phyloP scores from a whole-genome alignment of 1,140 invertebrate species.

The Heliothis subflexa region DNA sequence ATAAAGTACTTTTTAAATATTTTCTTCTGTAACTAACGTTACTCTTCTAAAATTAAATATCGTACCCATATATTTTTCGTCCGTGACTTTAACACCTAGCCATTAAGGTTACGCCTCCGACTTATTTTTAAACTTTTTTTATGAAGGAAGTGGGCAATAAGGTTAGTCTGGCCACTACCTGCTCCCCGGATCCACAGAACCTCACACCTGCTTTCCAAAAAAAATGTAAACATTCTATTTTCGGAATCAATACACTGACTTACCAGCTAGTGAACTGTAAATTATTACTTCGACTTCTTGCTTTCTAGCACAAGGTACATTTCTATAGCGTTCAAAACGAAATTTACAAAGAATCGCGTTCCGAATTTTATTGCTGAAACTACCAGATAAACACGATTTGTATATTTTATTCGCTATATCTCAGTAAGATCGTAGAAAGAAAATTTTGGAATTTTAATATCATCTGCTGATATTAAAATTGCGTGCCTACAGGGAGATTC shows the following conservation, averaged over 20 bases:
- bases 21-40: neutral
- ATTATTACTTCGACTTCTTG: slow-evolving; percentile 61
- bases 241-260: slow-evolving; percentile 57
- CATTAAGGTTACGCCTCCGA: slow-evolving; percentile 61
- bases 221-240: slow-evolving; percentile 80
- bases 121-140: slow-evolving; percentile 61
- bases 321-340: slow-evolving; percentile 38
- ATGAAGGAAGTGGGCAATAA: slow-evolving; percentile 72
- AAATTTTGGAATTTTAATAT: slow-evolving; percentile 31
- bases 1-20: slow-evolving; percentile 16
- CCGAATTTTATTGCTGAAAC: slow-evolving; percentile 29
- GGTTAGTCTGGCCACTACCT: slow-evolving; percentile 70
- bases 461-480: slow-evolving; percentile 16
- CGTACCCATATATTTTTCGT: slow-evolving; percentile 54
- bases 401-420: neutral
- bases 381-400: slow-evolving; percentile 4
- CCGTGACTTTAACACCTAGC: slow-evolving; percentile 64
- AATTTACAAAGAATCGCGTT: slow-evolving; percentile 18
- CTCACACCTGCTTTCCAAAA: slow-evolving; percentile 76
- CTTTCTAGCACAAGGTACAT: slow-evolving; percentile 38
- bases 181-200: slow-evolving; percentile 53
- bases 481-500: slow-evolving; percentile 33
- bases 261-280: slow-evolving; percentile 63
- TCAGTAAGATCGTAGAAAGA: slow-evolving; percentile 4
- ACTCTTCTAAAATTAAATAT: slow-evolving; percentile 25